These are phyloP conservation scores for Eulemur rubriventer DNA, from an alignment of 2,797 vertebrate species.

Conservation along the genomic window DNA sequence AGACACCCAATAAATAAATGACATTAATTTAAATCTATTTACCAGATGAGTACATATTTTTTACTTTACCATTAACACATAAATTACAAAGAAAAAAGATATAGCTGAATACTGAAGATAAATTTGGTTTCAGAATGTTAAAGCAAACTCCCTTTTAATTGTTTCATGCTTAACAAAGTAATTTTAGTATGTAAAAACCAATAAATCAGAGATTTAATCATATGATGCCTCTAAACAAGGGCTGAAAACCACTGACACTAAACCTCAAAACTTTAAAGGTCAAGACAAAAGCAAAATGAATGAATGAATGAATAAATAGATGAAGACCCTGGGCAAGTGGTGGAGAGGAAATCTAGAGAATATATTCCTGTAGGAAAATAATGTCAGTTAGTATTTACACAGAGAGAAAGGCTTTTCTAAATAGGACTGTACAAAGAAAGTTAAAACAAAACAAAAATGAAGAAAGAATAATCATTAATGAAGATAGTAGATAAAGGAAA, in stretches of 20 bases:
- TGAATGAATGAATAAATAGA: neutral
- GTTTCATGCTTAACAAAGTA: neutral
- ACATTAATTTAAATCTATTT: constrained; percentile 18
- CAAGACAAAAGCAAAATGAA: neutral
- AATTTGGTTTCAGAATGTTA: neutral
- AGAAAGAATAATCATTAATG: neutral
- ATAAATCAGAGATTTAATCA: neutral
- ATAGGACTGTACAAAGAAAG: neutral
- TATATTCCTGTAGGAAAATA: neutral
- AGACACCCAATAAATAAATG: constrained; percentile 39
- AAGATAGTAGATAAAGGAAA: neutral
- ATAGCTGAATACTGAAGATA: neutral
- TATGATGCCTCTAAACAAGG: neutral
- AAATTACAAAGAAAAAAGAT: neutral
- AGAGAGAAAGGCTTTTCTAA: neutral
- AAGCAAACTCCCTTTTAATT: neutral
- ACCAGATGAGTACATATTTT: neutral
- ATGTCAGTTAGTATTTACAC: neutral
- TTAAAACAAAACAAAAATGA: neutral
- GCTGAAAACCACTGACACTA: neutral
- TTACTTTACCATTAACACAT: neutral
- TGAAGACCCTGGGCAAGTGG: neutral
- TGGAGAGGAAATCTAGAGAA: neutral
- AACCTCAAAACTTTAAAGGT: neutral
- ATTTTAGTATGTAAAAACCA: neutral